A percentile compares a stretch with the other conserved stretches of the same genome.
These are phyloP conservation scores for Gambusia yucatana DNA, from an alignment of 2,797 vertebrate species.

Conservation along the genomic window DNA sequence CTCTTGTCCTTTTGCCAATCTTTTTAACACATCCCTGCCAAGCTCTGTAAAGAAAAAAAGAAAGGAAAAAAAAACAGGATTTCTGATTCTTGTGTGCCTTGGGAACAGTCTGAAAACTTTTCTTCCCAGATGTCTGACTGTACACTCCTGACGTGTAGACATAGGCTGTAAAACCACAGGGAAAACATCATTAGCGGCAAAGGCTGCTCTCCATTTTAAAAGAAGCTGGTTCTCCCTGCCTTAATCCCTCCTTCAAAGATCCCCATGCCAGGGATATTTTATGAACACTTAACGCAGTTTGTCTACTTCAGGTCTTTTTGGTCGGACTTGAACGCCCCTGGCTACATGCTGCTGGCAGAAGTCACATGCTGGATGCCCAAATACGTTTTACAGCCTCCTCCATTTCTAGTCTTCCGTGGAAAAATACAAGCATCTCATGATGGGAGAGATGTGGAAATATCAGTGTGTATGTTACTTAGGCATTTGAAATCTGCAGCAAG, in stretches of 20 bases:
- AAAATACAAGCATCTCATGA: slow-evolving; percentile 66
- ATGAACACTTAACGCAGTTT: slow-evolving; percentile 71
- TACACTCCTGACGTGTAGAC: slow-evolving; percentile 5
- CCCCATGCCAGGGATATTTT: slow-evolving; percentile 44
- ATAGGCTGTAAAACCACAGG: slow-evolving; percentile 28
- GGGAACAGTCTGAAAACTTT: neutral
- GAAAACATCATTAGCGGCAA: slow-evolving; percentile 23
- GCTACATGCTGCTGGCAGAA: slow-evolving; percentile 59
- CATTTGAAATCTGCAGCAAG: slow-evolving; percentile 57
- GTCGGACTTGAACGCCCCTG: slow-evolving; percentile 51
- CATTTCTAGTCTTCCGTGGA: slow-evolving; percentile 58
- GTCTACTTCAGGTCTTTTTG: slow-evolving; percentile 57
- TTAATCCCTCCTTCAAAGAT: slow-evolving; percentile 46
- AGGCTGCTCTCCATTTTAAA: slow-evolving; percentile 22
- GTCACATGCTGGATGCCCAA: slow-evolving; percentile 40
- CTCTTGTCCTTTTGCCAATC: neutral
- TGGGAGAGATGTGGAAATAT: slow-evolving; percentile 69
- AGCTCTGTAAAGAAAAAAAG: neutral
- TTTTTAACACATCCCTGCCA: neutral
- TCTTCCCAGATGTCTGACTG: slow-evolving; percentile 4
- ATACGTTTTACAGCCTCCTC: slow-evolving; percentile 64
- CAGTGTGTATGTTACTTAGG: slow-evolving; percentile 56
- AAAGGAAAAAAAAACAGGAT: too few species aligned
- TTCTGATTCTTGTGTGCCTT: slow-evolving; percentile 1
- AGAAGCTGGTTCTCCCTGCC: slow-evolving; percentile 18